Conservation (phyloP, 2,888 invertebrate genomes). For the Cantharis nigra region DNA sequence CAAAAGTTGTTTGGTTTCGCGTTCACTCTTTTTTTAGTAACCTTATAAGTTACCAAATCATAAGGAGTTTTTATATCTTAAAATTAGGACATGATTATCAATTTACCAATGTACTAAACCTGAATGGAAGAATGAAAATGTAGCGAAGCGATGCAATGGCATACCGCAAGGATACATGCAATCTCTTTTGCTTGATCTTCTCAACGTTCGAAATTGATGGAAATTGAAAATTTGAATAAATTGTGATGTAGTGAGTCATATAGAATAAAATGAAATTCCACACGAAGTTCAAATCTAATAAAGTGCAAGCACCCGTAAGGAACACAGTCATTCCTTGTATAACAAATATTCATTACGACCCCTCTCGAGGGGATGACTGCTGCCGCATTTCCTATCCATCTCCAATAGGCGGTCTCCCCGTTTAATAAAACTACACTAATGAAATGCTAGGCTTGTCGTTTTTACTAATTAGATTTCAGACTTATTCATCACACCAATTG, state of each 20-base stretch:
- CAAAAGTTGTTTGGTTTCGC: not conserved
- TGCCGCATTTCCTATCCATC: slow-evolving; percentile 31
- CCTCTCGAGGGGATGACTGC: slow-evolving; percentile 36
- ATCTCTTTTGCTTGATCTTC: no score
- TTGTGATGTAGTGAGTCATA: not conserved
- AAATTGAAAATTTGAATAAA: not conserved
- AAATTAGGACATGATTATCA: not conserved
- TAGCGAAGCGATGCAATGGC: no score
- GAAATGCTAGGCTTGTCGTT: slow-evolving; percentile 47
- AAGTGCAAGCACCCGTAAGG: slow-evolving; percentile 51
- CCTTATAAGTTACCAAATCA: not conserved
- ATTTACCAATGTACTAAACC: not conserved
- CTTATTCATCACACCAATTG: slow-evolving; percentile 41
- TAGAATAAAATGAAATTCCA: slow-evolving; percentile 40
- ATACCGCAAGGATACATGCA: no score
- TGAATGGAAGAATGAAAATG: not conserved
- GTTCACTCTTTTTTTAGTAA: not conserved
- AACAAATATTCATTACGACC: slow-evolving; percentile 52
- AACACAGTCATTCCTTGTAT: slow-evolving; percentile 49
- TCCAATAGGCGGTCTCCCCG: slow-evolving; percentile 43
- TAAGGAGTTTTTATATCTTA: not conserved
- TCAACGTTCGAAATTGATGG: not conserved
- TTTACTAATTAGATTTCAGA: slow-evolving; percentile 48
- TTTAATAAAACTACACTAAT: slow-evolving; percentile 52
- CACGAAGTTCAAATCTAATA: slow-evolving; percentile 44